Evolutionary conservation across 2,888 invertebrate species (phyloP).

Genomic region (Lamproptera curius): DNA sequence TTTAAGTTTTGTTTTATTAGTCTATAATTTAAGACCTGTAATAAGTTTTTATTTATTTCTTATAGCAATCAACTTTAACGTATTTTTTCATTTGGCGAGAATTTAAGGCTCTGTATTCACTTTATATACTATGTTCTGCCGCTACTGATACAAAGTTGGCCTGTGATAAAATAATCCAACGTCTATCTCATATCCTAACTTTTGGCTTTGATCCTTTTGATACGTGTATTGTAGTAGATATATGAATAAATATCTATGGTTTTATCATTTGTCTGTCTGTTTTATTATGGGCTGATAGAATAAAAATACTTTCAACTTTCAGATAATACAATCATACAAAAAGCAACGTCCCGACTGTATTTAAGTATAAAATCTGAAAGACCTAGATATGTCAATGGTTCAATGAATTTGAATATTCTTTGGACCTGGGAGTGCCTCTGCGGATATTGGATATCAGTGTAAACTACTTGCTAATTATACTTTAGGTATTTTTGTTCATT

Average conservation of each 20-base stretch:
- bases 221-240: conserved; percentile 4
- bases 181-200: conserved; percentile 37
- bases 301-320: conserved; percentile 20
- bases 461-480: conserved; percentile 54
- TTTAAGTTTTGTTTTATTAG: background rate
- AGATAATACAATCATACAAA: conserved; percentile 32
- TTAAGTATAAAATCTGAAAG: conserved; percentile 29
- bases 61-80: conserved; percentile 31
- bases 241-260: background rate
- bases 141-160: conserved; percentile 35
- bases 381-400: conserved; percentile 42
- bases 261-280: too few species aligned
- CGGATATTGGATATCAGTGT: conserved; percentile 47
- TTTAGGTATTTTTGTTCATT: conserved; percentile 59
- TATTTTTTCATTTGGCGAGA: conserved; percentile 46
- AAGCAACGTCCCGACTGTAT: conserved; percentile 39
- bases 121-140: conserved; percentile 42
- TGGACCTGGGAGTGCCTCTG: conserved; percentile 44
- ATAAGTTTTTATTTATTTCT: conserved; percentile 8
- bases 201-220: conserved; percentile 28
- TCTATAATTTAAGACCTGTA: background rate
- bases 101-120: conserved; percentile 38
- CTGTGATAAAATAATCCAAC: conserved; percentile 34
- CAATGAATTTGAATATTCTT: conserved; percentile 35
- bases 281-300: background rate